Evolutionary conservation across 2,888 invertebrate genomes (phyloP).

Genomic region (Lomographa bimaculata): DNA sequence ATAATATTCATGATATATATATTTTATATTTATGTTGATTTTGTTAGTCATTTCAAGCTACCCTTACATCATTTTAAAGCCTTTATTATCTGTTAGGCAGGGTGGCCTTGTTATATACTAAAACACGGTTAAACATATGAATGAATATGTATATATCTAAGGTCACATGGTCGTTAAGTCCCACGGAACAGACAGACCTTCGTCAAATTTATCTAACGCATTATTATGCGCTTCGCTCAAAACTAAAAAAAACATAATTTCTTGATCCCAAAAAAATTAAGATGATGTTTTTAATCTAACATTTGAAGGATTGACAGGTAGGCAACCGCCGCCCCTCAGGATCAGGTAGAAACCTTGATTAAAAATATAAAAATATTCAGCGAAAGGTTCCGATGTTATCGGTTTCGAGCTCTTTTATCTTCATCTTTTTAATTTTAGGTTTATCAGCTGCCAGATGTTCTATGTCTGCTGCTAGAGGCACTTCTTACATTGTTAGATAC

Average conservation of each 20-base stretch:
- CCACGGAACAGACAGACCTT: constrained; percentile 62
- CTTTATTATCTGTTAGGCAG: too few species aligned
- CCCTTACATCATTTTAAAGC: too few species aligned
- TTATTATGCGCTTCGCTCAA: constrained; percentile 65
- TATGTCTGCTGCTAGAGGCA: too few species aligned
- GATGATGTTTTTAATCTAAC: constrained; percentile 81
- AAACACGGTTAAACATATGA: constrained; percentile 15
- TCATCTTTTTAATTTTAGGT: constrained; percentile 28
- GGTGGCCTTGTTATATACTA: constrained; percentile 19
- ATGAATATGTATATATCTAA: constrained; percentile 12
- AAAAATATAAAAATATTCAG: constrained; percentile 72
- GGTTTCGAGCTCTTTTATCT: constrained; percentile 43
- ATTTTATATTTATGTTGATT: too few species aligned
- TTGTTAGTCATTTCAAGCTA: too few species aligned
- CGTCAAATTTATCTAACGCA: constrained; percentile 80
- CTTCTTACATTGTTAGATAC: too few species aligned
- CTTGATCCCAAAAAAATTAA: constrained; percentile 78
- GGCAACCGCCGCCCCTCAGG: constrained; percentile 64
- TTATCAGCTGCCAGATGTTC: constrained; percentile 20
- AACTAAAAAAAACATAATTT: constrained; percentile 59
- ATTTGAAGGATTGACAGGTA: constrained; percentile 82
- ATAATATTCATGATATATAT: too few species aligned
- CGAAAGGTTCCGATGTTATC: constrained; percentile 63
- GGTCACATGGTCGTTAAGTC: constrained; percentile 50
- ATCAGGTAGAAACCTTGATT: constrained; percentile 81